These are phyloP conservation scores for Drosophila barbarae DNA, from an alignment of 2,888 invertebrate species.

Conservation along the genomic window DNA sequence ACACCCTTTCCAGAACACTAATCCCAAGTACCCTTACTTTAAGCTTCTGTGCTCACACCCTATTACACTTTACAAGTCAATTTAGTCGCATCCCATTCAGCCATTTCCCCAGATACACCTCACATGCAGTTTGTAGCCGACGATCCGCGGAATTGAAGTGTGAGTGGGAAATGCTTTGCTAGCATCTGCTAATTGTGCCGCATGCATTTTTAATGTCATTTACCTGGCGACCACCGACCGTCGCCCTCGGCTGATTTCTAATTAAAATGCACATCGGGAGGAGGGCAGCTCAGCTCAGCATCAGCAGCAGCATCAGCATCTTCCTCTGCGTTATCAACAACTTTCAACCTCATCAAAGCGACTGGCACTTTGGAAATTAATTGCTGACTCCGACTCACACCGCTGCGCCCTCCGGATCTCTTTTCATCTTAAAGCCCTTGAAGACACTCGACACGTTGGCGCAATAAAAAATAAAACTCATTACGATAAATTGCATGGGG, in stretches of 20 bases:
- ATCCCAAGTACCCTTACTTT: constrained; percentile 1
- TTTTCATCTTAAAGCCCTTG: constrained; percentile 27
- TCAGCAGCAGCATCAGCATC: constrained; percentile 14
- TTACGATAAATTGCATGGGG: constrained; percentile 48
- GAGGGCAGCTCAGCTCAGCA: not conserved
- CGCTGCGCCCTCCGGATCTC: constrained; percentile 22
- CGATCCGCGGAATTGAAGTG: constrained; percentile 8
- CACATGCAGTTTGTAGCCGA: not conserved
- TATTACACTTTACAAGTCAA: constrained; percentile 20
- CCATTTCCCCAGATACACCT: not conserved
- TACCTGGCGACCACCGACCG: constrained; percentile 15
- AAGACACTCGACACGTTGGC: constrained; percentile 61
- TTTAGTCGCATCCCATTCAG: constrained; percentile 5
- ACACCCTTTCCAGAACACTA: constrained; percentile 3
- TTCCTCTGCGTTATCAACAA: constrained; percentile 43
- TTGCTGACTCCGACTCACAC: constrained; percentile 52
- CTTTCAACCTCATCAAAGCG: constrained; percentile 49
- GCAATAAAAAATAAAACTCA: constrained; percentile 53
- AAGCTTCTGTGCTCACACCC: not conserved
- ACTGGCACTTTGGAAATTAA: constrained; percentile 61
- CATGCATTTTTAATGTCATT: constrained; percentile 43
- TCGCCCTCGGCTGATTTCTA: constrained; percentile 44
- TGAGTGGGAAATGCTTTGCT: constrained; percentile 24
- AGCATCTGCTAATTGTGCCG: constrained; percentile 36
- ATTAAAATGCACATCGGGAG: constrained; percentile 58